These are phyloP conservation scores for Papilio dardanus DNA, from an alignment of 1,140 invertebrate genomes.

Conservation along the genomic window DNA sequence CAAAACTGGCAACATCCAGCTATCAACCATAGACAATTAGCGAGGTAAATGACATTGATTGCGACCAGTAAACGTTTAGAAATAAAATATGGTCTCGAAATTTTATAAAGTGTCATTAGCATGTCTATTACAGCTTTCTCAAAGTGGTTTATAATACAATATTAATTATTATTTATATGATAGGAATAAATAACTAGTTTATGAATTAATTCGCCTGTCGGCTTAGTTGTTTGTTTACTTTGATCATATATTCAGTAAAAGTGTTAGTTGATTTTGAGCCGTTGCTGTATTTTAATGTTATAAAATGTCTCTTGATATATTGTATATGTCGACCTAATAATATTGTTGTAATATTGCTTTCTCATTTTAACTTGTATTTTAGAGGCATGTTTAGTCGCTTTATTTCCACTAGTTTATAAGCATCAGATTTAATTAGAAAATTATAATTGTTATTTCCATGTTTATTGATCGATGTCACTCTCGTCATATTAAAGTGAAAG, in stretches of 20 bases:
- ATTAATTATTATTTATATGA: background rate
- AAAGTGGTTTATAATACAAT: slow-evolving; percentile 8
- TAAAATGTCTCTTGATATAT: background rate
- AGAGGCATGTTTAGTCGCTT: background rate
- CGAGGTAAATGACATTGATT: slow-evolving; percentile 22
- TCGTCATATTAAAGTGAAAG: background rate
- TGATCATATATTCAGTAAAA: background rate
- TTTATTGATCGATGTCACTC: background rate
- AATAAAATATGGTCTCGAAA: slow-evolving; percentile 16
- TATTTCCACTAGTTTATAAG: background rate
- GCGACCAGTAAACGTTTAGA: background rate
- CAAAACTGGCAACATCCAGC: slow-evolving; percentile 20
- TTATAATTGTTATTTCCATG: background rate
- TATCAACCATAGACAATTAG: slow-evolving; percentile 25
- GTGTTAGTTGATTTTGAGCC: background rate
- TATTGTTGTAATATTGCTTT: background rate
- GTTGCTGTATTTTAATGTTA: background rate
- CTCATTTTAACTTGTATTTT: background rate
- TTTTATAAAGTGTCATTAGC: background rate
- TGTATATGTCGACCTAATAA: background rate
- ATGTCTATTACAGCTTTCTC: slow-evolving; percentile 11
- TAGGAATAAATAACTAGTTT: background rate
- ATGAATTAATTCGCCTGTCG: background rate
- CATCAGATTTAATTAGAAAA: background rate
- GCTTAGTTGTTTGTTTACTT: slow-evolving; percentile 13